phyloP scores from a whole-genome alignment of 2,888 invertebrate species.

The Patella pellucida region DNA sequence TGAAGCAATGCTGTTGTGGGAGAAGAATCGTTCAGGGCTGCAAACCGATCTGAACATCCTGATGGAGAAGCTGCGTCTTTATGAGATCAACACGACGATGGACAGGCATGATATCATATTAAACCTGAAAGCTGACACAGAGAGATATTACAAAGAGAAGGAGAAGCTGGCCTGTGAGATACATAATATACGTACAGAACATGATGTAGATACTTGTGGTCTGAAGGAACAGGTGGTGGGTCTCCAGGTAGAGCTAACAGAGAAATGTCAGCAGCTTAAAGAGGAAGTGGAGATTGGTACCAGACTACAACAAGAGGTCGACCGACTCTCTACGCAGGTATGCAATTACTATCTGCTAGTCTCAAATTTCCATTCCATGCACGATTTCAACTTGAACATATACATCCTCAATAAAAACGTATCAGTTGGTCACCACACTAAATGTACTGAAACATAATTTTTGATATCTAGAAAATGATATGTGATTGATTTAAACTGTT shows the following conservation, averaged over 20 bases:
- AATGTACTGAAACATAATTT: too few species aligned
- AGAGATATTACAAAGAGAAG: constrained; percentile 60
- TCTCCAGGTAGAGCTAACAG: constrained; percentile 49
- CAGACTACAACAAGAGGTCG: constrained; percentile 38
- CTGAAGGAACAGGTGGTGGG: constrained; percentile 53
- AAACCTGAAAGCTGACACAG: constrained; percentile 57
- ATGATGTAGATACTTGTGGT: constrained; percentile 46
- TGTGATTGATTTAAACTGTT: too few species aligned
- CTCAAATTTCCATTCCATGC: too few species aligned
- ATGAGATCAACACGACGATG: constrained; percentile 49
- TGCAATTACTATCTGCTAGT: not conserved
- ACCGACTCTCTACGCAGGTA: constrained; percentile 40
- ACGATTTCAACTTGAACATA: too few species aligned
- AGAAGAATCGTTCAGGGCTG: constrained; percentile 48
- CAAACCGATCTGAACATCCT: constrained; percentile 43
- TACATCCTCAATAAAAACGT: too few species aligned
- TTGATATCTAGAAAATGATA: too few species aligned
- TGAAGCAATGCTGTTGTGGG: constrained; percentile 54
- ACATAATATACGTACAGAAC: constrained; percentile 47
- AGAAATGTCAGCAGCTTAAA: constrained; percentile 33
- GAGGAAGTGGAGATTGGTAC: constrained; percentile 32
- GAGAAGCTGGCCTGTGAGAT: constrained; percentile 58
- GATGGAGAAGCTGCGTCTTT: constrained; percentile 52
- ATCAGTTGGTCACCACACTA: too few species aligned
- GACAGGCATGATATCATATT: constrained; percentile 53